Conservation (phyloP, 2,888 invertebrate species). For the Phoronis australis region DNA sequence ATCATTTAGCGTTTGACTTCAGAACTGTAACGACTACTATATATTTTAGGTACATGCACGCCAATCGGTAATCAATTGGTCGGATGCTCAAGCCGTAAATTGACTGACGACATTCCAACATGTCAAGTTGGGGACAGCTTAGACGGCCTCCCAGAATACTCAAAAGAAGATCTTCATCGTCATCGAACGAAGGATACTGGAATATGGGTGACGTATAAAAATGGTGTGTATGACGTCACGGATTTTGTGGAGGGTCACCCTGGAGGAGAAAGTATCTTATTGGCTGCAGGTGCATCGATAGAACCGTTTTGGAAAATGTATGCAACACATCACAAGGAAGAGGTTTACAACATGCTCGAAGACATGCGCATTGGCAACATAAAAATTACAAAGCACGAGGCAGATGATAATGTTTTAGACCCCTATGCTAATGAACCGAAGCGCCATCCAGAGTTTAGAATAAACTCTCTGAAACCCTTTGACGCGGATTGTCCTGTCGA, state of each 20-base stretch:
- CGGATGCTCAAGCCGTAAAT: too few relatives aligned
- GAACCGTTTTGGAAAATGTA: constrained; percentile 82
- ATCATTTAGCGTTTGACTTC: too few relatives aligned
- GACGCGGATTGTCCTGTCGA: constrained; percentile 87
- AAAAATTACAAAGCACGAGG: constrained; percentile 55
- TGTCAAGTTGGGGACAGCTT: constrained; percentile 20
- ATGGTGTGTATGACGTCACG: constrained; percentile 93
- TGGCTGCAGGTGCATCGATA: constrained; percentile 86
- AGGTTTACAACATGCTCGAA: constrained; percentile 72
- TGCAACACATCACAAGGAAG: constrained; percentile 58
- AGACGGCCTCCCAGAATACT: constrained; percentile 33
- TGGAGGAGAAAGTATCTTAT: constrained; percentile 74
- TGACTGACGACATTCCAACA: too few relatives aligned
- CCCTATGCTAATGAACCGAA: constrained; percentile 80
- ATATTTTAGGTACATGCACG: too few relatives aligned
- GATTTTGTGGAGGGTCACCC: constrained; percentile 85
- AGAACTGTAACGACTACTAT: too few relatives aligned
- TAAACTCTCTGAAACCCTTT: constrained; percentile 79
- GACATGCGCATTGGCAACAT: constrained; percentile 84
- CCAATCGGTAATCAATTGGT: too few relatives aligned
- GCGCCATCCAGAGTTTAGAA: constrained; percentile 70
- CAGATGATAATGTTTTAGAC: constrained; percentile 33
- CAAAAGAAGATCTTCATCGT: constrained; percentile 64
- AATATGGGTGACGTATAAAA: constrained; percentile 57
- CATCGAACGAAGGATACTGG: constrained; percentile 63